Conservation (phyloP, 2,797 vertebrate genomes). For the Craterocephalus amniculus region DNA sequence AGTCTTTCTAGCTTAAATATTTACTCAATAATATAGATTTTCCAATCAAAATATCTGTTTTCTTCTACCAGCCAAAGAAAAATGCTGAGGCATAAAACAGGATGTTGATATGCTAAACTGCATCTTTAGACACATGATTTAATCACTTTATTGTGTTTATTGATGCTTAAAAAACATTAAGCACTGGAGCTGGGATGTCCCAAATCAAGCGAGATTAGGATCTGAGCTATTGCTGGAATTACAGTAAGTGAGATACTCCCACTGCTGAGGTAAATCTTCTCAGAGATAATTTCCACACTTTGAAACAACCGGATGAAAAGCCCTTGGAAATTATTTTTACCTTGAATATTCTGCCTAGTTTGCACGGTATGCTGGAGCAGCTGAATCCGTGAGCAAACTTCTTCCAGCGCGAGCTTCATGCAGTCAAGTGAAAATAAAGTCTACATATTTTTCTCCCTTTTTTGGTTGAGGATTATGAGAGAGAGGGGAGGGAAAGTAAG, state of each 20-base stretch:
- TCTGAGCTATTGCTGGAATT: slow-evolving; percentile 44
- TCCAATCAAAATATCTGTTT: background rate
- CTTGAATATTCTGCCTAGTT: slow-evolving; percentile 13
- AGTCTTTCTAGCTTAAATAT: background rate
- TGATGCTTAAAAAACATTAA: slow-evolving; percentile 17
- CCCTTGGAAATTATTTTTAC: slow-evolving; percentile 35
- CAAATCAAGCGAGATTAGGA: slow-evolving; percentile 2
- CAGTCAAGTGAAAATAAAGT: slow-evolving; percentile 77
- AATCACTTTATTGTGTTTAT: background rate
- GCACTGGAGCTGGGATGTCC: slow-evolving; percentile 7
- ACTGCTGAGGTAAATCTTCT: slow-evolving; percentile 33
- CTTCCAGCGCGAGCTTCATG: slow-evolving; percentile 54
- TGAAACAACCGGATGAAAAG: slow-evolving; percentile 41
- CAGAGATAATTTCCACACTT: slow-evolving; percentile 36
- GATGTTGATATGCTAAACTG: background rate
- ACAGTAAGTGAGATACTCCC: slow-evolving; percentile 31
- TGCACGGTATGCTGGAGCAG: slow-evolving; percentile 1
- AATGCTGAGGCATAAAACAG: background rate
- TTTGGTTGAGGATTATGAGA: slow-evolving; percentile 76
- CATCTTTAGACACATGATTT: background rate
- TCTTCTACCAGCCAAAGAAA: too few species aligned
- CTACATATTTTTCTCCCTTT: slow-evolving; percentile 77
- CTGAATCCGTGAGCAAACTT: slow-evolving; percentile 38
- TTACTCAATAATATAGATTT: background rate
- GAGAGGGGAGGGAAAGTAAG: slow-evolving; percentile 7